These are phyloP conservation scores for Crotalus horridus DNA, from an alignment of 2,113 vertebrate species.

Conservation along the genomic window DNA sequence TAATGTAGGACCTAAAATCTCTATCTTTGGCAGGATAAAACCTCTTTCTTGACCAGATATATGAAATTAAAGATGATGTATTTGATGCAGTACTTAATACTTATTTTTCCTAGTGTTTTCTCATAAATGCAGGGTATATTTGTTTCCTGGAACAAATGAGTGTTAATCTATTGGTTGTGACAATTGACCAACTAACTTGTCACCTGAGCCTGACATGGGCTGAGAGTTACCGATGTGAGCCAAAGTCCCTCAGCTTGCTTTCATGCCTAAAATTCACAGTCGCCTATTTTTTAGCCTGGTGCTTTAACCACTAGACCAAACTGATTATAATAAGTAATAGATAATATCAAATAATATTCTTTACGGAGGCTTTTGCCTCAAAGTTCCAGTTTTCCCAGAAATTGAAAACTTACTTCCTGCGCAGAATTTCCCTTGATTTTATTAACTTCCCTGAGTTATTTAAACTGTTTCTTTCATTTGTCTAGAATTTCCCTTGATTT, in stretches of 20 bases:
- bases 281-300: not conserved
- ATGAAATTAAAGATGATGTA: not conserved
- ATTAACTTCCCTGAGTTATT: not conserved
- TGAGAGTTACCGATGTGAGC: not conserved
- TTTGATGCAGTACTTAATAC: not conserved
- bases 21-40: not conserved
- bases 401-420: not conserved
- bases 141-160: not conserved
- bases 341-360: not conserved
- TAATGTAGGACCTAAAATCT: not conserved
- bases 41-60: not conserved
- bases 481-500: not conserved
- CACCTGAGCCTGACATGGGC: not conserved
- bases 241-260: not conserved
- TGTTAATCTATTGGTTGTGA: not conserved
- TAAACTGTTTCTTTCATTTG: not conserved
- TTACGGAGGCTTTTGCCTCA: not conserved
- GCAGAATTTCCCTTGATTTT: not conserved
- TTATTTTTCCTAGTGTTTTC: not conserved
- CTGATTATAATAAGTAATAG: not conserved
- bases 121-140: not conserved
- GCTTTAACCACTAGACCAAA: not conserved
- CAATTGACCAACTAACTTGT: not conserved
- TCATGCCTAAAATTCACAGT: not conserved
- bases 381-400: not conserved